Base-by-base conservation (phyloP, 2,888 invertebrate genomes). In the Argynnis bischoffii region DNA sequence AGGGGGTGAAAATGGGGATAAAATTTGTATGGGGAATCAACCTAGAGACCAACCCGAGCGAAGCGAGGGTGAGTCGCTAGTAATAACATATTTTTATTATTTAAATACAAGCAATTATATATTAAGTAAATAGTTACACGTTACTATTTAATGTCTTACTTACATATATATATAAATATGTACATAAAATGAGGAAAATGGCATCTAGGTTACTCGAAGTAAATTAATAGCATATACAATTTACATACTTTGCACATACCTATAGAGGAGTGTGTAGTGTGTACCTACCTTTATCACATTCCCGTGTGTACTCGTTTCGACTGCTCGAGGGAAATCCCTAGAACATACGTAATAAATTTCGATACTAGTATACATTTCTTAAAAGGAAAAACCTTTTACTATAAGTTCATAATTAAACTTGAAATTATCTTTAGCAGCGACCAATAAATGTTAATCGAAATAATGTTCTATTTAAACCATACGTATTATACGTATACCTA, bases 271-370 rank as follows among this genome's bases (percentile, higher is more conserved):
- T 41, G 26, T 26, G 26, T 31, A 47, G 47, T 47, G n/a, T 47
- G 47, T 57, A 8, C 8, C 26, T 26, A 59, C 0, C 59, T 26
- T 41, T 41, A 48, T 26, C 16, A 6, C 11, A 3, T 31, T 1
- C 26, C n/a, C 16, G 14, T 21, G 11, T 54, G 15, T 46, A 18
- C 53, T 55, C n/a, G 63, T 47, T 63, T 11, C 50, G 35, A 31
- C 41, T 5, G 55, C 35, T 47, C 63, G 6, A 21, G 63, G 63
- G 63, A 63, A 54, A 54, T 47, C 54, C 63, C 63, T 46, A 16
- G 21, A 11, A 41, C n/a, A 6, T 51, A 41, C 15, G 41, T 16
- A 6, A 15, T 35, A 14, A 6, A 35, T 41, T 41, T 11, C 35
- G 6, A 35, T 35, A 8, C 35, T 35, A 16, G 6, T 8, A 15